Percentiles rank a stretch among this genome's conserved stretches.
Conservation (phyloP, 2,888 invertebrate genomes). For the Empis livida region DNA sequence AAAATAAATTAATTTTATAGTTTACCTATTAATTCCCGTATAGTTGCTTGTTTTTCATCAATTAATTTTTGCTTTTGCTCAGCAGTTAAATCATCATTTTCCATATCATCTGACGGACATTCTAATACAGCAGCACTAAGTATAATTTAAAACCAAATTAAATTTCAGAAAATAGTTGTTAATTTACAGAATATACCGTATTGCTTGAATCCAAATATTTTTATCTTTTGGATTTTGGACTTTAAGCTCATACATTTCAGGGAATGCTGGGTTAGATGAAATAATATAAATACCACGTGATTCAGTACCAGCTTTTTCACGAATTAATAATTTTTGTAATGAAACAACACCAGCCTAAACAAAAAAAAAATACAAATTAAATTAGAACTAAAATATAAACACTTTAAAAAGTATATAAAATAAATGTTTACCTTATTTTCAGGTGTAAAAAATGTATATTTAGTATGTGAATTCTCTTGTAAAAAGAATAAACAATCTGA, state of each 20-base stretch:
- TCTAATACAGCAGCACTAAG: constrained; percentile 61
- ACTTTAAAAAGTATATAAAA: background rate
- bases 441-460: constrained; percentile 84
- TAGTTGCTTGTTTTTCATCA: constrained; percentile 65
- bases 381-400: too few relatives aligned
- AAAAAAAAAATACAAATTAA: too few relatives aligned
- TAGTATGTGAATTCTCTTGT: constrained; percentile 75
- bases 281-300: constrained; percentile 84
- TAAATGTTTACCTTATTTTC: constrained; percentile 66
- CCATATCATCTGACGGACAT: constrained; percentile 69
- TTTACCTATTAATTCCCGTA: constrained; percentile 66
- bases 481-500: constrained; percentile 87
- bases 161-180: background rate
- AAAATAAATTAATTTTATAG: background rate
- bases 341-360: constrained; percentile 89
- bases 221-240: constrained; percentile 81
- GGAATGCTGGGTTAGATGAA: constrained; percentile 78
- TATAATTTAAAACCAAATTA: background rate
- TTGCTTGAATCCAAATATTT: constrained; percentile 77
- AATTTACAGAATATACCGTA: constrained; percentile 41
- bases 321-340: constrained; percentile 76
- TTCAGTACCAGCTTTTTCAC: constrained; percentile 88
- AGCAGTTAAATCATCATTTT: constrained; percentile 55
- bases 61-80: constrained; percentile 67
- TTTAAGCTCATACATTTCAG: constrained; percentile 93